phyloP scores from a whole-genome alignment of 2,113 vertebrate species.

The Semicossyphus pulcher region DNA sequence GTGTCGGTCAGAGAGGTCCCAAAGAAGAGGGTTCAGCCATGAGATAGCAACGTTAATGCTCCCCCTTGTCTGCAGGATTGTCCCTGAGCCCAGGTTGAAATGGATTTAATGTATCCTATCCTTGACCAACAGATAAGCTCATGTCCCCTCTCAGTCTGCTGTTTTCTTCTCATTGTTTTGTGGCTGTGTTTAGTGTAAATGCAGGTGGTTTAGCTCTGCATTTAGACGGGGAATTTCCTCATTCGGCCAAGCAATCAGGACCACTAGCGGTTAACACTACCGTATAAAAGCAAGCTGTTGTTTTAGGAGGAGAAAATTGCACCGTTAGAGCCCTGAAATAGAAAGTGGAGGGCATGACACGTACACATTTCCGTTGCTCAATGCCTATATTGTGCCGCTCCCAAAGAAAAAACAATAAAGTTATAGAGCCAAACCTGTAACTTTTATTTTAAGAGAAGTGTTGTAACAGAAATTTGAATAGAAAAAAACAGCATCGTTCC shows the following conservation, averaged over 20 bases:
- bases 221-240: conserved; percentile 36
- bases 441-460: conserved; percentile 29
- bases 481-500: conserved; percentile 25
- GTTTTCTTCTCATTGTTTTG: conserved; percentile 9
- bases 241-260: conserved; percentile 17
- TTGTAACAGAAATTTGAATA: conserved; percentile 9
- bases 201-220: conserved; percentile 59
- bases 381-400: conserved; percentile 29
- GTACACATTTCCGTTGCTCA: conserved; percentile 42
- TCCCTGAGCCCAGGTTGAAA: conserved; percentile 11
- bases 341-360: conserved; percentile 51
- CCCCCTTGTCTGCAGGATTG: not conserved
- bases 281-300: conserved; percentile 56
- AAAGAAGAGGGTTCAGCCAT: conserved; percentile 56
- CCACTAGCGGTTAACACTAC: conserved; percentile 10
- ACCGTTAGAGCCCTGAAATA: conserved; percentile 53
- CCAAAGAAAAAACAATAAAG: conserved; percentile 4
- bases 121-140: not conserved
- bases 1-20: conserved; percentile 44
- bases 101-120: conserved; percentile 24
- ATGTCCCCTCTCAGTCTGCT: not conserved
- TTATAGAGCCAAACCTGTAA: conserved; percentile 15
- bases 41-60: conserved; percentile 46
- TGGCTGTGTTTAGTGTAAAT: conserved; percentile 11
- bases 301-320: conserved; percentile 64